Conservation (phyloP, 1,140 invertebrate genomes). For the Drosophila repletoides region DNA sequence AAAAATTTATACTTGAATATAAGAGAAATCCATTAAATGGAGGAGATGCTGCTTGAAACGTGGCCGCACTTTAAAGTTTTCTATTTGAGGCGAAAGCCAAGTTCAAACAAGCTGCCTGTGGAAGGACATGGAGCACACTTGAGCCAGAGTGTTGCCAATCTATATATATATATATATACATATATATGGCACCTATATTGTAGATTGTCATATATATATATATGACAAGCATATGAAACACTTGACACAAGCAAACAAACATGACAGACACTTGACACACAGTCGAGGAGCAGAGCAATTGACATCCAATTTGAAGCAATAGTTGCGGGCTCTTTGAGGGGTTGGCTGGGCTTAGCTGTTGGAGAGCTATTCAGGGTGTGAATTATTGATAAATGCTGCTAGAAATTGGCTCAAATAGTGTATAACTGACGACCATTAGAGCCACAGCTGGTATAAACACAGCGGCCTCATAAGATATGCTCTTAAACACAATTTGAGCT, state of each 20-base stretch:
- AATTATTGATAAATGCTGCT: conserved; percentile 14
- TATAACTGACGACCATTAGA: conserved; percentile 1
- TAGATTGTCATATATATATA: too few relatives aligned
- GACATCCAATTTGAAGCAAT: conserved; percentile 2
- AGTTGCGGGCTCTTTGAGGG: too few relatives aligned
- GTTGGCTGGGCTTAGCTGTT: conserved; percentile 7
- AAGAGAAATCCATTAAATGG: not conserved
- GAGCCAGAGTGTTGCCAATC: conserved; percentile 54
- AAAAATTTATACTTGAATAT: conserved; percentile 12
- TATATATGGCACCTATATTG: too few relatives aligned
- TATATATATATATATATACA: conserved; percentile 6
- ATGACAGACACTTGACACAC: conserved; percentile 57
- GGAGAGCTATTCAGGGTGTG: conserved; percentile 13
- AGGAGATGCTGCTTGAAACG: not conserved
- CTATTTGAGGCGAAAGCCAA: conserved; percentile 6
- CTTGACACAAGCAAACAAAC: conserved; percentile 70
- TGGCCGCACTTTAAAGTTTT: not conserved
- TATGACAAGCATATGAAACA: conserved; percentile 56
- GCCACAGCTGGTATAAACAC: not conserved
- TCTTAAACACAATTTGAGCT: too few relatives aligned
- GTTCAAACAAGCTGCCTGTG: conserved; percentile 2
- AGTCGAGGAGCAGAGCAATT: conserved; percentile 10
- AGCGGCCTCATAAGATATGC: too few relatives aligned
- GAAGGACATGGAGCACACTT: not conserved
- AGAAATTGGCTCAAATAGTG: not conserved